phyloP scores from a whole-genome alignment of 1,140 invertebrate genomes.

The Brachionus angularis region DNA sequence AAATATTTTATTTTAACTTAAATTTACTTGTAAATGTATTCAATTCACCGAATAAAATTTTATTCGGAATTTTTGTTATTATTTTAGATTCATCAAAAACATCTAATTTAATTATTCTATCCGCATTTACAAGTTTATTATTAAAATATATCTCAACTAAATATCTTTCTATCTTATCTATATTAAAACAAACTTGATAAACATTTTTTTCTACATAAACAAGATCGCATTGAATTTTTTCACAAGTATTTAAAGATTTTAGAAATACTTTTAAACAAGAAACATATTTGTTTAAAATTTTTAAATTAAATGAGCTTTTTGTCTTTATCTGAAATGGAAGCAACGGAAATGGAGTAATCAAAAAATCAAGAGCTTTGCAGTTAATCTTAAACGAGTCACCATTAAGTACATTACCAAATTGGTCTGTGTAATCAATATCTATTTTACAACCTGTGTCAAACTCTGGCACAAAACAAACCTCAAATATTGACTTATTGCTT shows the following conservation, averaged over 20 bases:
- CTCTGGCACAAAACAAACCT: conserved; percentile 20
- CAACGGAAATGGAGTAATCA: conserved; percentile 10
- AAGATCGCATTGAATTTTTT: neutral
- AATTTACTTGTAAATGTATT: conserved; percentile 27
- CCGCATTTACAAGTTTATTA: conserved; percentile 4
- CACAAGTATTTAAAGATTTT: neutral
- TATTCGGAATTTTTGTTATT: neutral
- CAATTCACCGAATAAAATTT: conserved; percentile 23
- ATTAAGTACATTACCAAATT: conserved; percentile 5
- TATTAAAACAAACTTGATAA: conserved; percentile 5
- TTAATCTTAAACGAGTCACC: conserved; percentile 4
- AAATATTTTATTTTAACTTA: too few relatives aligned
- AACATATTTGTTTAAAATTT: conserved; percentile 27
- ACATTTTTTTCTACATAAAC: conserved; percentile 1
- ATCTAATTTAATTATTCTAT: neutral
- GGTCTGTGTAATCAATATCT: neutral
- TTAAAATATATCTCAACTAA: conserved; percentile 7
- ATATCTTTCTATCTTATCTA: neutral
- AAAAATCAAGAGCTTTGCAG: conserved; percentile 8
- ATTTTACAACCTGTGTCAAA: conserved; percentile 8
- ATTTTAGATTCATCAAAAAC: conserved; percentile 26
- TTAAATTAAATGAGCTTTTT: neutral
- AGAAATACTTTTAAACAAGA: neutral
- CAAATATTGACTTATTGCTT: neutral
- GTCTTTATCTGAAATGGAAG: conserved; percentile 18